Evolutionary conservation across 2,888 invertebrate genomes (phyloP).

Genomic region (Melinopterus prodromus): DNA sequence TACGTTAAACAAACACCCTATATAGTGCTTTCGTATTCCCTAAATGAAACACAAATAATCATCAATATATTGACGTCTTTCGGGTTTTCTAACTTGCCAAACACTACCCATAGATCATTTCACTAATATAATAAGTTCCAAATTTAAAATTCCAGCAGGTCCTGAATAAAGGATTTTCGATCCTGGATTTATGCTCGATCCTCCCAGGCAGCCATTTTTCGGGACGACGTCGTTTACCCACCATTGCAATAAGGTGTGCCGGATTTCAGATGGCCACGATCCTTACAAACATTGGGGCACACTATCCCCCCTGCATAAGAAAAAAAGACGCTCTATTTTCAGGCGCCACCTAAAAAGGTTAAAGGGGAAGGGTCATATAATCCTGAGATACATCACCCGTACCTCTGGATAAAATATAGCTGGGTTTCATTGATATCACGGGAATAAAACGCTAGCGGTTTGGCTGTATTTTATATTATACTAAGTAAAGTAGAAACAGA

Average conservation of each 20-base stretch:
- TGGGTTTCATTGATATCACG: too few relatives aligned
- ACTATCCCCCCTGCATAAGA: background rate
- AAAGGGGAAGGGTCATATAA: background rate
- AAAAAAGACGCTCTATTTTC: background rate
- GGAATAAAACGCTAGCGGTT: too few relatives aligned
- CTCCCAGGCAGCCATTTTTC: background rate
- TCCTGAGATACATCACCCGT: background rate
- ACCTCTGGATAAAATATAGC: too few relatives aligned
- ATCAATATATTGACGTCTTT: too few relatives aligned
- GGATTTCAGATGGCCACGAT: background rate
- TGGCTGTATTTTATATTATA: too few relatives aligned
- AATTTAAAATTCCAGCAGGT: background rate
- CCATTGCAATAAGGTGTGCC: background rate
- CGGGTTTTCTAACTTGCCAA: too few relatives aligned
- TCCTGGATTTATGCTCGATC: background rate
- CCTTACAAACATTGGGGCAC: background rate
- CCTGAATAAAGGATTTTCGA: background rate
- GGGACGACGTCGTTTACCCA: background rate
- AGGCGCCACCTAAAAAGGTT: background rate
- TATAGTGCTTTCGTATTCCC: too few relatives aligned
- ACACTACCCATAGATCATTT: background rate
- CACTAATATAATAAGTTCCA: background rate
- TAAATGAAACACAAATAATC: too few relatives aligned
- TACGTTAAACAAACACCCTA: too few relatives aligned
- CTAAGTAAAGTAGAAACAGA: too few relatives aligned